Evolutionary conservation across 2,113 vertebrate genomes (phyloP).

Genomic region (Fregetta grallaria): DNA sequence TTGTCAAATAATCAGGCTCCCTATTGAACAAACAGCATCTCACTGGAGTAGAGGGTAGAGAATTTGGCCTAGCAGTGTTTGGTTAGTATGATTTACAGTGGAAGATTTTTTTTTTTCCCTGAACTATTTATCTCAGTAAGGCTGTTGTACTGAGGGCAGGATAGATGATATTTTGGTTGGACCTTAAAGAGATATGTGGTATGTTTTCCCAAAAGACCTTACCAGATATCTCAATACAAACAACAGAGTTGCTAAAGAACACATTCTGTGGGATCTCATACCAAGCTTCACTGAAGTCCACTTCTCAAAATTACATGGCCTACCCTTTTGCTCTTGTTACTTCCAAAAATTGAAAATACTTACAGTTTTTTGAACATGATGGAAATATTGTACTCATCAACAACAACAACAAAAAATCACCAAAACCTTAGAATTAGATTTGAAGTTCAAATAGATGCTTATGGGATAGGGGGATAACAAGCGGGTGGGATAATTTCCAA

Average conservation of each 20-base stretch:
- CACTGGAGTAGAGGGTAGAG: constrained; percentile 26
- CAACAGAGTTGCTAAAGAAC: constrained; percentile 33
- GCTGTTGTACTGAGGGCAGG: constrained; percentile 5
- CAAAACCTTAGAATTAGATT: not conserved
- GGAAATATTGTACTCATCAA: not conserved
- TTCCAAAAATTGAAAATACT: not conserved
- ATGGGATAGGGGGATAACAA: not conserved
- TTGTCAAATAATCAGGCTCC: constrained; percentile 52
- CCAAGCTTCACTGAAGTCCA: not conserved
- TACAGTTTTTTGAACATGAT: not conserved
- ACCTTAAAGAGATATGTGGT: constrained; percentile 41
- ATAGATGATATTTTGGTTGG: constrained; percentile 57
- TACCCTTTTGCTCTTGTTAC: not conserved
- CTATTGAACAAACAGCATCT: constrained; percentile 39
- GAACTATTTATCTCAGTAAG: constrained; percentile 45
- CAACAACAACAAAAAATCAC: not conserved
- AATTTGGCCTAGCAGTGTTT: constrained; percentile 44
- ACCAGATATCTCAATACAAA: constrained; percentile 32
- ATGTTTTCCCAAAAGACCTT: constrained; percentile 44
- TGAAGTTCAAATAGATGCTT: not conserved
- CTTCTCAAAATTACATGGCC: not conserved
- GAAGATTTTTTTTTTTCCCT: not conserved
- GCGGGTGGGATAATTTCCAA: not conserved
- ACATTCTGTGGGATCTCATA: constrained; percentile 7
- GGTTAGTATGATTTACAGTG: constrained; percentile 49